These are phyloP conservation scores for Phylloscopus trochilus DNA, from an alignment of 2,113 vertebrate genomes.

Conservation along the genomic window DNA sequence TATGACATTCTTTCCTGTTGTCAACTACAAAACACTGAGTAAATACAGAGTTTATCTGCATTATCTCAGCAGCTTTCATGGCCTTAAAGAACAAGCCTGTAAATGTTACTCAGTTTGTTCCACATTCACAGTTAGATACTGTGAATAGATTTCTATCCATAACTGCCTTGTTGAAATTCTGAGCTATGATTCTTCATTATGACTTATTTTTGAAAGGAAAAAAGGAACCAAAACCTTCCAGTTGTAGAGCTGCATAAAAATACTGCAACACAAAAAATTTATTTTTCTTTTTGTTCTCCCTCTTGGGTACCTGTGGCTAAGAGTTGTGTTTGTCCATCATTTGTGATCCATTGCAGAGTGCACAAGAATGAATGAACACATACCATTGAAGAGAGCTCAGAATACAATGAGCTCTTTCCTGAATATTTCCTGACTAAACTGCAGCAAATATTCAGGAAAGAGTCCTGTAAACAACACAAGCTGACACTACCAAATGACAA, in stretches of 20 bases:
- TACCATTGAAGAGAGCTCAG: neutral
- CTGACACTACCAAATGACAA: neutral
- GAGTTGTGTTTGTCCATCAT: neutral
- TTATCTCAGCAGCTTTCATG: neutral
- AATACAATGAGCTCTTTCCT: too few species aligned
- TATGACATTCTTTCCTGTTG: neutral
- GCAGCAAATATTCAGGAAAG: conserved; percentile 8
- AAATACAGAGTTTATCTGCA: neutral
- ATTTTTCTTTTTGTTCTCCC: neutral
- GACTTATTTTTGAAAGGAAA: neutral
- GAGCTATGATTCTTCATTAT: neutral
- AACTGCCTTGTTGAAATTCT: neutral
- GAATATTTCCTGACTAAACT: neutral
- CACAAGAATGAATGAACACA: neutral
- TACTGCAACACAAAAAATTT: neutral
- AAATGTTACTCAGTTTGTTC: neutral
- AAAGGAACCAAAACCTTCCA: neutral
- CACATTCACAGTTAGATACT: neutral
- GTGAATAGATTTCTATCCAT: neutral
- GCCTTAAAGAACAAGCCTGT: neutral
- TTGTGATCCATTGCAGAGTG: conserved; percentile 13
- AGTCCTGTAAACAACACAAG: neutral
- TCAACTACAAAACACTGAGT: neutral
- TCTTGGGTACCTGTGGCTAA: neutral
- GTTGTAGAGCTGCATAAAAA: neutral